These are phyloP conservation scores for Polypterus senegalus DNA, from an alignment of 2,113 vertebrate species.

Conservation along the genomic window DNA sequence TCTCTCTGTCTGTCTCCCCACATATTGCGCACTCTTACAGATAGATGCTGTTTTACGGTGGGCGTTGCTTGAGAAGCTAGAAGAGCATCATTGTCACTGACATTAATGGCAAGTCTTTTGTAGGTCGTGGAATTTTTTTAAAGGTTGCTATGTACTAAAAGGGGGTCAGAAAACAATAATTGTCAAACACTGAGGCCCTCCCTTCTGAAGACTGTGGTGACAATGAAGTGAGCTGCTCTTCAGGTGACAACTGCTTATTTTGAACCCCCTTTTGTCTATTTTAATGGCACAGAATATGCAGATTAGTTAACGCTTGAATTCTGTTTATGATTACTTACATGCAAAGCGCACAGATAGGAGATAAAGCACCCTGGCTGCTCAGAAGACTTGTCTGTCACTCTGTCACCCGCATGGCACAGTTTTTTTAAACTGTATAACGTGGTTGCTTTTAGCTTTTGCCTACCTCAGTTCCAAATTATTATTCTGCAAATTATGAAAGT, in stretches of 20 bases:
- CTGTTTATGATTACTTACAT: background rate
- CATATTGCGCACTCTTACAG: background rate
- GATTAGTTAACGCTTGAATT: background rate
- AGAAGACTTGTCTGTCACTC: too few species aligned
- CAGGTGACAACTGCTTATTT: constrained; percentile 3
- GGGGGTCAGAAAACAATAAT: background rate
- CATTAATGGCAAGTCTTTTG: background rate
- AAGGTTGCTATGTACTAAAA: background rate
- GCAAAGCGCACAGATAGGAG: too few species aligned
- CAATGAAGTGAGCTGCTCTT: background rate
- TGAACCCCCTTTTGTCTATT: constrained; percentile 14
- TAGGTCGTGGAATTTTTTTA: background rate
- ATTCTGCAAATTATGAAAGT: too few species aligned
- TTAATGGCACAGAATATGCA: background rate
- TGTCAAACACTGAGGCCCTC: background rate
- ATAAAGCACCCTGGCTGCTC: too few species aligned
- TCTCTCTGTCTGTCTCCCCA: too few species aligned
- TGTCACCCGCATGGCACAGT: too few species aligned
- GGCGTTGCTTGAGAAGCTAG: constrained; percentile 18
- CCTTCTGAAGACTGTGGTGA: background rate
- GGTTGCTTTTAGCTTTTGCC: too few species aligned
- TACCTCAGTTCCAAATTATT: too few species aligned
- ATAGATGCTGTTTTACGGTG: background rate
- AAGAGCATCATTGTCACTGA: background rate
- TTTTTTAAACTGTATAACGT: too few species aligned